Conservation (phyloP, 1,140 invertebrate species). For the Drosophila sechellia region DNA sequence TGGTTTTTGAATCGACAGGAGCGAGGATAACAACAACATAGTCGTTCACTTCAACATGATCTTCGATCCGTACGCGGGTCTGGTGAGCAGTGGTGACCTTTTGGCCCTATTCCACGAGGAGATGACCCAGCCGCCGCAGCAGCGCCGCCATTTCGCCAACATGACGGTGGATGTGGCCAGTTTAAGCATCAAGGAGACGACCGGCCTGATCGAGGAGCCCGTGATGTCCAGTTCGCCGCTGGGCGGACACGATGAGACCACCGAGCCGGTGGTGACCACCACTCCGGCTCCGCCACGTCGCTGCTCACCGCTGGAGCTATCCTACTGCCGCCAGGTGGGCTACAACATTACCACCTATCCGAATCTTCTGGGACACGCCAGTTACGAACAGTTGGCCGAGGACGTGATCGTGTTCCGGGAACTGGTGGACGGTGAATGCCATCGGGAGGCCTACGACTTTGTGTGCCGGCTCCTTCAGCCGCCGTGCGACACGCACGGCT, state of each 20-base stretch:
- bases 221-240: conserved; percentile 80
- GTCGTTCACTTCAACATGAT: conserved; percentile 90
- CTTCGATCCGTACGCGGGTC: conserved; percentile 87
- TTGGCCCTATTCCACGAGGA: conserved; percentile 80
- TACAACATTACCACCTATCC: conserved; percentile 94
- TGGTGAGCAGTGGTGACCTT: conserved; percentile 80
- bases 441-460: conserved; percentile 92
- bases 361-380: conserved; percentile 90
- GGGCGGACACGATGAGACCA: conserved; percentile 72
- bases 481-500: conserved; percentile 86
- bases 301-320: conserved; percentile 88
- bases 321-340: conserved; percentile 89
- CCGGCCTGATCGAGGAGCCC: conserved; percentile 77
- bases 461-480: conserved; percentile 94
- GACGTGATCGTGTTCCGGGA: conserved; percentile 94
- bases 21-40: conserved; percentile 87
- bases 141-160: conserved; percentile 87
- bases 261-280: conserved; percentile 70
- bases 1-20: conserved; percentile 83
- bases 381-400: conserved; percentile 88
- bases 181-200: conserved; percentile 88
- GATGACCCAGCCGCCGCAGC: conserved; percentile 55
- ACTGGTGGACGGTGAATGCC: conserved; percentile 94
- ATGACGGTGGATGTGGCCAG: conserved; percentile 88
- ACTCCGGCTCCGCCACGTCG: conserved; percentile 86